Conservation (phyloP, 2,888 invertebrate genomes). For the Rhagophthalmus giganteus region DNA sequence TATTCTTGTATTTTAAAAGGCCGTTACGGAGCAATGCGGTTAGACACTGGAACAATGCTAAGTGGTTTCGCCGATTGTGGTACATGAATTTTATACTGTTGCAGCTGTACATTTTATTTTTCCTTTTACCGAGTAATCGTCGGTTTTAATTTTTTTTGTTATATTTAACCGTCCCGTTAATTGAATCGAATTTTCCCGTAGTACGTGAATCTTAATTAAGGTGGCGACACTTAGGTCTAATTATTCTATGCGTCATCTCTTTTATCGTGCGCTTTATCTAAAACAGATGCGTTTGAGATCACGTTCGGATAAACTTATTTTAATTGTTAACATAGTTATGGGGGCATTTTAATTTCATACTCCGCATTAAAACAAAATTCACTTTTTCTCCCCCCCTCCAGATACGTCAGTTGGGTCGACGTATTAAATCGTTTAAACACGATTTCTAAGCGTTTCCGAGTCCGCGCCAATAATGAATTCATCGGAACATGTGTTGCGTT, state of each 20-base stretch:
- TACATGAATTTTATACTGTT: constrained; percentile 24
- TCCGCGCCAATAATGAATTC: constrained; percentile 25
- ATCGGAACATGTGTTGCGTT: constrained; percentile 29
- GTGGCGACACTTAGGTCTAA: constrained; percentile 18
- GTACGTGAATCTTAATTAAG: constrained; percentile 6
- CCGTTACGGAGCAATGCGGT: constrained; percentile 33
- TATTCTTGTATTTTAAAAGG: constrained; percentile 32
- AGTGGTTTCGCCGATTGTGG: constrained; percentile 31
- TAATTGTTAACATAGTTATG: constrained; percentile 14
- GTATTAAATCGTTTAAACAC: too few relatives aligned
- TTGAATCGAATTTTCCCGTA: too few relatives aligned
- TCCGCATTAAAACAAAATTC: constrained; percentile 3
- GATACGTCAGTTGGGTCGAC: not conserved
- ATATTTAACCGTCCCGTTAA: not conserved
- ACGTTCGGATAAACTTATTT: constrained; percentile 29
- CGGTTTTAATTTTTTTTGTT: not conserved
- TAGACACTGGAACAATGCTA: constrained; percentile 32
- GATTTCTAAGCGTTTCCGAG: too few relatives aligned
- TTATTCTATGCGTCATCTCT: constrained; percentile 37
- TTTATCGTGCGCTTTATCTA: constrained; percentile 50
- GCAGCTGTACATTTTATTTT: constrained; percentile 18
- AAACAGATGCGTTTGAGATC: constrained; percentile 54
- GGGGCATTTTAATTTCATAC: constrained; percentile 13
- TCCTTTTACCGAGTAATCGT: not conserved
- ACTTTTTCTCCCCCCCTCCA: constrained; percentile 1